Evolutionary conservation across 2,888 invertebrate genomes (phyloP).

Genomic region (Busseola fusca): DNA sequence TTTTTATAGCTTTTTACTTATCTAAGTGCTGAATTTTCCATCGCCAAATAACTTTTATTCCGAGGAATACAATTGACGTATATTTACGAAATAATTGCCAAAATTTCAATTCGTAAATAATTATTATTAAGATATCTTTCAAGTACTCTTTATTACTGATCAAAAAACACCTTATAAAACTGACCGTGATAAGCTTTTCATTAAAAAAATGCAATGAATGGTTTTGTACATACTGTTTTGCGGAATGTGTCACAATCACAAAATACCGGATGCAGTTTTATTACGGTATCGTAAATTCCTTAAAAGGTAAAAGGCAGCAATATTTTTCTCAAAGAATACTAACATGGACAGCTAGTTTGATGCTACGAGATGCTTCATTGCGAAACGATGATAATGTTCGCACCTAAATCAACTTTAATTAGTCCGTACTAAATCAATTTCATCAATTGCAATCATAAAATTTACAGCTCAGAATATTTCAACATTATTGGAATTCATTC

Average conservation of each 20-base stretch:
- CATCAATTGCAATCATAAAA: conserved; percentile 45
- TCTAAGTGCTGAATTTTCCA: background rate
- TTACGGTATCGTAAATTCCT: background rate
- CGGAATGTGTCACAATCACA: background rate
- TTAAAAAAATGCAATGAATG: background rate
- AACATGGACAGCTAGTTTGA: background rate
- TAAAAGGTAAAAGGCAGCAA: background rate
- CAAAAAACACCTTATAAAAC: background rate
- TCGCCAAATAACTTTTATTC: no score
- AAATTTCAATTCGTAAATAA: no score
- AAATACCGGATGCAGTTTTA: background rate
- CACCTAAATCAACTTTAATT: conserved; percentile 51
- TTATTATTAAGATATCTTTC: background rate
- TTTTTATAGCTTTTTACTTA: background rate
- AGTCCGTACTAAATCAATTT: conserved; percentile 49
- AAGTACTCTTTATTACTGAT: background rate
- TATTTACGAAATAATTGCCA: no score
- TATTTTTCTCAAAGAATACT: background rate
- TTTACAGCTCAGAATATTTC: conserved; percentile 55
- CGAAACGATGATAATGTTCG: conserved; percentile 33
- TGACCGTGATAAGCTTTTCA: no score
- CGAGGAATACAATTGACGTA: no score
- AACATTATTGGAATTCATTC: conserved; percentile 66
- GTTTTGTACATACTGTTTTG: background rate
- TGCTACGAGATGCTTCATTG: conserved; percentile 33